Evolutionary conservation across 92 coral and sea anemone species (phyloP), one percentile per base, ranked within the genome.

Genomic region (Meandrina meandrites): DNA sequence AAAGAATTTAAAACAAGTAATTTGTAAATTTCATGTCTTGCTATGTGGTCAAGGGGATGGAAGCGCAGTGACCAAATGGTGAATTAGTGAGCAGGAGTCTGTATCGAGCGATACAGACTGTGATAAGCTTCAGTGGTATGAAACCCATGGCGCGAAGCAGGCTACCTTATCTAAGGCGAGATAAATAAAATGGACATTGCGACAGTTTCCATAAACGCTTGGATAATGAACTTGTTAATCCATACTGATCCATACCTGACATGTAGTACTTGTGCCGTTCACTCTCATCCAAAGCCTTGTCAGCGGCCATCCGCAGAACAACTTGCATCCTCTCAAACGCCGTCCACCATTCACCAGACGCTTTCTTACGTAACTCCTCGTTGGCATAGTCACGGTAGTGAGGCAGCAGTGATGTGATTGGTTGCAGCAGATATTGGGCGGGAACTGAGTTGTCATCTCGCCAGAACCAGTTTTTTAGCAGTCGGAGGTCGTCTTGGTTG

Each of bases 261-360:
- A 93, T 93, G 78, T 89, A 91, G 82, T 93, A 95, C 87, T 95
- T 95, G 77, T 89, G 92, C 5, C 88, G 89, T 22, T 91, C 88
- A n/a, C 82, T 85, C 47, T 78, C 37, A 6, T 86, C 84, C 81
- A 95, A 40, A 56, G 85, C 90, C 72, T 93, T 89, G 56, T 85
- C 89, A 51, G 96, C 93, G 56, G 98, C 92, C 66, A 78, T 79
- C 79, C 98, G 79, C 30, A 95, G 85, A 66, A 94, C 93, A 76
- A 91, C 91, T 74, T 95, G 98, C 94, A 95, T 89, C 79, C 93
- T 88, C 90, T 94, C 87, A 95, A 95, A 90, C 73, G 91, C 94
- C 5, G 90, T 37, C 97, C 97, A 94, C 97, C 98, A 95, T 71
- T 89, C 93, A 51, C 86, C 81, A 8, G 97, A 92, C 50, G 98